Conservation (phyloP, 2,888 invertebrate species). For the Calliopum simillimum region DNA sequence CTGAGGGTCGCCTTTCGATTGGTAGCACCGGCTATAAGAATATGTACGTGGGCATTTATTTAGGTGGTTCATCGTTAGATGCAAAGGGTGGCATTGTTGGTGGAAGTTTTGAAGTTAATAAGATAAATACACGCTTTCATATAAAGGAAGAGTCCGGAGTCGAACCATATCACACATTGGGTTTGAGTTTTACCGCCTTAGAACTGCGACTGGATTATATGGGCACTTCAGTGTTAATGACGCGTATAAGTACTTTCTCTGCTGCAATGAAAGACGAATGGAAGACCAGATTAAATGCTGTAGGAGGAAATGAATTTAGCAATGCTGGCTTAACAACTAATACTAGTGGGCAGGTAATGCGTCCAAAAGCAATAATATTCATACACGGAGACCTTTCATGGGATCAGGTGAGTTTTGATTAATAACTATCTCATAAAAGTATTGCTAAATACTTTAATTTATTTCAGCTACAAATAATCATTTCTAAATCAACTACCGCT, state of each 20-base stretch:
- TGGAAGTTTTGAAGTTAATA: conserved; percentile 91
- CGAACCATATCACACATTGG: conserved; percentile 89
- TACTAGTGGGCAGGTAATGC: conserved; percentile 38
- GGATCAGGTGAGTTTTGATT: conserved; percentile 76
- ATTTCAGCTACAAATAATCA: conserved; percentile 86
- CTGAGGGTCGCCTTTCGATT: conserved; percentile 91
- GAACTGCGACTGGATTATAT: conserved; percentile 96
- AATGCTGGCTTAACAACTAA: conserved; percentile 14
- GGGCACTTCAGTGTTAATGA: conserved; percentile 95
- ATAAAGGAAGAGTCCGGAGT: conserved; percentile 90
- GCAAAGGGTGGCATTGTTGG: conserved; percentile 98
- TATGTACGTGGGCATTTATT: conserved; percentile 87
- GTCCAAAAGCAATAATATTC: conserved; percentile 84
- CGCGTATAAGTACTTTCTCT: conserved; percentile 84
- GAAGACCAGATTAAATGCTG: conserved; percentile 70
- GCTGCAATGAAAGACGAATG: conserved; percentile 89
- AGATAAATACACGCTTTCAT: conserved; percentile 89
- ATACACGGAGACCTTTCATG: conserved; percentile 93
- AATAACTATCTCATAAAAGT: background rate
- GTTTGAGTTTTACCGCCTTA: conserved; percentile 83
- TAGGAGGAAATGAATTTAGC: conserved; percentile 28
- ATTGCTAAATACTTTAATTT: background rate
- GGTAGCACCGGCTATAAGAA: conserved; percentile 95
- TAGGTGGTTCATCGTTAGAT: conserved; percentile 91
- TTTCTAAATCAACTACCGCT: conserved; percentile 96